These are phyloP conservation scores for Apodemus speciosus DNA, from an alignment of 2,113 vertebrate species.

Conservation along the genomic window DNA sequence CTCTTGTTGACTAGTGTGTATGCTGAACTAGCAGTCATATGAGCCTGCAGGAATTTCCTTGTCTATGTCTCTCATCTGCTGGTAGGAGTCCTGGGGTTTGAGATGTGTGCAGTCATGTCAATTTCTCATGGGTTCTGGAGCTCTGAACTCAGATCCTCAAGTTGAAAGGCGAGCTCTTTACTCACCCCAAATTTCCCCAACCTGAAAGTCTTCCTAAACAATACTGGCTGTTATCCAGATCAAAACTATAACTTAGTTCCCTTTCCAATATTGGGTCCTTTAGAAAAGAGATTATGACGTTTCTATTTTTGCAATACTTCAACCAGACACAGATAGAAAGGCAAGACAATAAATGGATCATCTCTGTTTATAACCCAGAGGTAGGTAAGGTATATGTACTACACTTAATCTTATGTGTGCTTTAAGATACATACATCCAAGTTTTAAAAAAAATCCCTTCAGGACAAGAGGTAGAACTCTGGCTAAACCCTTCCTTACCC, in stretches of 20 bases:
- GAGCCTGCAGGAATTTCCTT: background rate
- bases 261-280: conserved; percentile 6
- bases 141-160: background rate
- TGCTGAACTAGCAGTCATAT: background rate
- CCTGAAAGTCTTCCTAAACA: background rate
- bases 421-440: conserved; percentile 36
- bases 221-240: background rate
- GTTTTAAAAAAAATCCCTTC: conserved; percentile 56
- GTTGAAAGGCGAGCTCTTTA: background rate
- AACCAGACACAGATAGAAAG: background rate
- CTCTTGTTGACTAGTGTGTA: background rate
- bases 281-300: conserved; percentile 1
- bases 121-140: background rate
- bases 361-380: background rate
- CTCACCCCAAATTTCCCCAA: background rate
- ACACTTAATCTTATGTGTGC: background rate
- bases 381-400: background rate
- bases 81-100: background rate
- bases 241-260: background rate
- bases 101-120: no score
- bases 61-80: background rate
- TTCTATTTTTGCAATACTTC: background rate
- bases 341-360: background rate
- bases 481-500: conserved; percentile 75
- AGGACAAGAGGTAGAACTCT: conserved; percentile 73